Conservation (phyloP, 2,888 invertebrate species). For the Agrotis segetum region DNA sequence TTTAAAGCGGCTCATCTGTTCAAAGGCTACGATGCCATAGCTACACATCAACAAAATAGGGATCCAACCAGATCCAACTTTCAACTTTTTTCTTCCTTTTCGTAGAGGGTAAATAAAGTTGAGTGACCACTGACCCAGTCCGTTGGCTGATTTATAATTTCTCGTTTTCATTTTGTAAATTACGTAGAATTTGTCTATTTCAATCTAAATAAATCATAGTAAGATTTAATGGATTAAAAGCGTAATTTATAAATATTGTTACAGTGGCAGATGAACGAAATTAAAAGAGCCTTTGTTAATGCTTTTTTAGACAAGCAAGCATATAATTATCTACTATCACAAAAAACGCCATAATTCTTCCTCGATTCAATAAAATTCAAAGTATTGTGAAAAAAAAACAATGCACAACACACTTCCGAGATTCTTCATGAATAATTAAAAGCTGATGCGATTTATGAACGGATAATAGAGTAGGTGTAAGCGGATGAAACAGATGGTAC, state of each 20-base stretch:
- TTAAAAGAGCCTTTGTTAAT: neutral
- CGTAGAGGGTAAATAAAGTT: too few relatives aligned
- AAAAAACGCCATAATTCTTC: conserved; percentile 13
- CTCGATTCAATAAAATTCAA: conserved; percentile 32
- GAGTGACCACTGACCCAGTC: neutral
- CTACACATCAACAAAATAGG: too few relatives aligned
- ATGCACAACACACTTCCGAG: conserved; percentile 60
- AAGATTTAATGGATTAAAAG: neutral
- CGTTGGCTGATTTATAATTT: neutral
- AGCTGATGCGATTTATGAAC: conserved; percentile 48
- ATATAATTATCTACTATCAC: neutral
- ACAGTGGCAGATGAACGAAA: neutral
- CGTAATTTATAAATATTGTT: neutral
- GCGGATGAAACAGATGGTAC: conserved; percentile 48
- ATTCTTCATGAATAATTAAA: conserved; percentile 60
- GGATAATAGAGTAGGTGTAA: conserved; percentile 40
- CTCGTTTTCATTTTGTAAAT: neutral
- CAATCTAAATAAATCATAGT: neutral
- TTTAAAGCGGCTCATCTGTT: too few relatives aligned
- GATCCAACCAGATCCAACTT: too few relatives aligned
- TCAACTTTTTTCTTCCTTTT: too few relatives aligned
- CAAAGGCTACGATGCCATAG: too few relatives aligned
- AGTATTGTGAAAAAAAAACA: conserved; percentile 52
- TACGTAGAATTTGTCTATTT: too few relatives aligned
- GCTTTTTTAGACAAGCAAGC: neutral